Percentiles rank a stretch among this genome's conserved stretches.
These are phyloP conservation scores for Dicaeum eximium DNA, from an alignment of 2,113 vertebrate genomes.

Conservation along the genomic window DNA sequence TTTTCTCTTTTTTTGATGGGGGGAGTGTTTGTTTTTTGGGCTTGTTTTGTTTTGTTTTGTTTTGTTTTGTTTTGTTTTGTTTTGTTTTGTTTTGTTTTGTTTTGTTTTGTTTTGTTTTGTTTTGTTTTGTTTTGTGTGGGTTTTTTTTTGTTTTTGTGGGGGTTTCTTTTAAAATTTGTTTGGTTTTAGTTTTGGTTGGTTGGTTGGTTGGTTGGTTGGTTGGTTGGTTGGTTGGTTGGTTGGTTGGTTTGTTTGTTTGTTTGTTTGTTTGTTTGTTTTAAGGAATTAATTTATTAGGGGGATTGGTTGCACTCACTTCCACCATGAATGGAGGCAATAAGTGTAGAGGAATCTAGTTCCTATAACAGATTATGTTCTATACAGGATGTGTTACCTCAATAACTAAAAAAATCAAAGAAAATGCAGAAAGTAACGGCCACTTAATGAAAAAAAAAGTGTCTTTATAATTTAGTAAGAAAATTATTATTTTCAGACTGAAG, in stretches of 20 bases:
- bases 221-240: too few species aligned
- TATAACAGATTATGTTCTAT: neutral
- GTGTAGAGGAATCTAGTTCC: accelerated
- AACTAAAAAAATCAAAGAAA: neutral
- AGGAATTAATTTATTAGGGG: neutral
- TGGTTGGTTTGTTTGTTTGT: neutral
- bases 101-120: too few species aligned
- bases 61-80: neutral
- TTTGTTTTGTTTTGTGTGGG: too few species aligned
- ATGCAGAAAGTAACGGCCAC: accelerated
- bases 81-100: neutral
- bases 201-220: too few species aligned
- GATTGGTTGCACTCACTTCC: neutral
- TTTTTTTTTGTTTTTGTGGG: too few species aligned
- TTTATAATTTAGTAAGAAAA: neutral
- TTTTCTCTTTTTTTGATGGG: neutral
- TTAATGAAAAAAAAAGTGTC: neutral
- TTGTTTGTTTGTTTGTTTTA: neutral
- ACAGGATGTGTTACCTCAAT: neutral
- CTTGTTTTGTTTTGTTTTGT: neutral
- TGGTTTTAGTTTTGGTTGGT: too few species aligned
- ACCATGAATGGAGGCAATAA: neutral
- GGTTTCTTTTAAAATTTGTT: too few species aligned
- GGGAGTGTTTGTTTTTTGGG: neutral
- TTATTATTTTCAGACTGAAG: neutral